Evolutionary conservation across 2,888 invertebrate species (phyloP), one percentile per base, ranked within the genome.

Genomic region (Lissocephala sabroskyi): DNA sequence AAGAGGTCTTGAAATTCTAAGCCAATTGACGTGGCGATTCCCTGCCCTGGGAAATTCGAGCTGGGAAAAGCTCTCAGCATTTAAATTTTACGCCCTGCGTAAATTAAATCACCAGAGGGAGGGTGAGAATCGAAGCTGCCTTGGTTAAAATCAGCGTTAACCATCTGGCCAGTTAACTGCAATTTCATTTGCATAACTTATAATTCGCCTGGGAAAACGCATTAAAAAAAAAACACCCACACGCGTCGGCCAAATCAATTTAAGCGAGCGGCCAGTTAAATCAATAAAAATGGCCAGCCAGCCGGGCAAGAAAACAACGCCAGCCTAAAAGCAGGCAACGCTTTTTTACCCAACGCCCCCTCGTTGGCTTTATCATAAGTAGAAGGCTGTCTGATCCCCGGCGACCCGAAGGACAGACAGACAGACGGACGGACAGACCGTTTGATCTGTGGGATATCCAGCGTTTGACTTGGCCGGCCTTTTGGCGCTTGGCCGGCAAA

Each of bases 161-260:
- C n/a, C n/a, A n/a, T n/a, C n/a, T n/a, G n/a, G n/a, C n/a, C n/a
- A n/a, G n/a, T n/a, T n/a, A n/a, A n/a, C n/a, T 33, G 44, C 52
- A 52, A 62, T 56, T 75, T 54, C 40, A 67, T 71, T 71, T 67
- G 64, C 76, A 74, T 74, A 74, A 57, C 62, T 65, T 64, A 51
- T 16, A 19, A 18, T n/a, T n/a, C n/a, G n/a, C n/a, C n/a, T n/a
- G n/a, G n/a, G n/a, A n/a, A n/a, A n/a, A n/a, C n/a, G n/a, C n/a
- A n/a, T n/a, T n/a, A n/a, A n/a, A n/a, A n/a, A n/a, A 19, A 37
- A 10, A 37, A 37, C 19, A 19, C 10, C 37, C 9, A 19, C 18
- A 19, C 2, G 3, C 13, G 16, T 13, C 13, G 5, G 5, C 13
- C 11, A 14, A 10, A 13, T 11, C 13, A 33, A 30, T 13, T 30